Percentiles rank a stretch among this genome's conserved stretches.
Conservation (phyloP, 1,140 invertebrate genomes). For the Musca domestica region DNA sequence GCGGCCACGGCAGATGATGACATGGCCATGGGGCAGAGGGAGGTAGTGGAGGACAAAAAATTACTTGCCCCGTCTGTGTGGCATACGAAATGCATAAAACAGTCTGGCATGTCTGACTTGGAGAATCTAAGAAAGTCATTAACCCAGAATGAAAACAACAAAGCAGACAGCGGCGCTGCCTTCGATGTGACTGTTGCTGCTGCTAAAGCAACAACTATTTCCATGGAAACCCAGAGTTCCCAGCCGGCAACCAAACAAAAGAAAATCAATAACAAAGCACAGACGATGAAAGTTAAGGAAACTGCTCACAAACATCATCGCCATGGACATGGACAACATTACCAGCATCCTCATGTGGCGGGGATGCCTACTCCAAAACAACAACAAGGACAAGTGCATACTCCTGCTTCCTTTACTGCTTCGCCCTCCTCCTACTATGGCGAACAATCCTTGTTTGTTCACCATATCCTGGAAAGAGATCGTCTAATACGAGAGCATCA, state of each 20-base stretch:
- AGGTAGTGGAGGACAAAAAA: neutral
- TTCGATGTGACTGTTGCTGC: too few species aligned
- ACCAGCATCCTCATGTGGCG: neutral
- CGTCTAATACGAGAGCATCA: conserved; percentile 52
- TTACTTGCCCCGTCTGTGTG: neutral
- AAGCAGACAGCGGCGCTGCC: neutral
- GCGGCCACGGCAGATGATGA: neutral
- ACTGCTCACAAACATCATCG: neutral
- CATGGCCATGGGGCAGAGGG: neutral
- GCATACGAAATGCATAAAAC: conserved; percentile 13
- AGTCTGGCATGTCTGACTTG: conserved; percentile 12
- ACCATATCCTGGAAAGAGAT: conserved; percentile 51
- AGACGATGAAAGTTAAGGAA: conserved; percentile 12
- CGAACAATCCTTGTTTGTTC: conserved; percentile 44
- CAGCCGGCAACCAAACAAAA: neutral
- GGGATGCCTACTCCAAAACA: too few species aligned
- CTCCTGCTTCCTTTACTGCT: neutral
- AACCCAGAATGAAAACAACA: conserved; percentile 26
- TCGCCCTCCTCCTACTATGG: conserved; percentile 26
- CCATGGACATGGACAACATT: neutral
- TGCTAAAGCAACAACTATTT: conserved; percentile 13
- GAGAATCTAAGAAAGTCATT: conserved; percentile 24
- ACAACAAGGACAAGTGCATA: too few species aligned
- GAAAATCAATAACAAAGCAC: conserved; percentile 11
- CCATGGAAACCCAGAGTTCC: neutral